Percentiles rank a stretch among this genome's conserved stretches.
Evolutionary conservation across 2,797 vertebrate species (phyloP).

Genomic region (Pangasius larnaudii): DNA sequence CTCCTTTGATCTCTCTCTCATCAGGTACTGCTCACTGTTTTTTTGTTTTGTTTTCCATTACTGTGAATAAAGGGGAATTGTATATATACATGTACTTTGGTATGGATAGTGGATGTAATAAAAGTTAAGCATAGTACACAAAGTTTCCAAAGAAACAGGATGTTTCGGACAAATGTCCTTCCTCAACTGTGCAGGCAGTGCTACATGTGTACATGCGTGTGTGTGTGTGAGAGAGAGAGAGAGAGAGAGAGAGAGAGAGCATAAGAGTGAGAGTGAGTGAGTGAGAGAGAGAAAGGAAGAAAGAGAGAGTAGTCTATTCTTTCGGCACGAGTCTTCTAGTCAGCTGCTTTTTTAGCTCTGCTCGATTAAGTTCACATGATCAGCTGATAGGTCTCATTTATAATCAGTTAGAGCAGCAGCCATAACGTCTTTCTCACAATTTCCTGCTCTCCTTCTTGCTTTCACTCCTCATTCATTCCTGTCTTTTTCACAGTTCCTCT

Average conservation of each 20-base stretch:
- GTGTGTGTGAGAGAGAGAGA: background rate
- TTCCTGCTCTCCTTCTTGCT: slow-evolving; percentile 28
- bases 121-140: background rate
- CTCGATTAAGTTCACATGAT: slow-evolving; percentile 81
- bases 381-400: slow-evolving; percentile 66
- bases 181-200: too few relatives aligned
- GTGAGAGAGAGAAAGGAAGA: background rate
- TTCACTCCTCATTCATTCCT: slow-evolving; percentile 7
- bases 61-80: too few relatives aligned
- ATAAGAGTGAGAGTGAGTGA: background rate
- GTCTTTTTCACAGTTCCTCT: background rate
- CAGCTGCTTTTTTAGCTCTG: slow-evolving; percentile 69
- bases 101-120: too few relatives aligned
- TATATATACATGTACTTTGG: too few relatives aligned
- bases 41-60: too few relatives aligned
- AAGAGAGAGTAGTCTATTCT: slow-evolving; percentile 18
- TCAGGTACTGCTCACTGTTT: too few relatives aligned
- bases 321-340: slow-evolving; percentile 54
- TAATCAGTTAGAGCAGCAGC: slow-evolving; percentile 57
- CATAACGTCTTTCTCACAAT: slow-evolving; percentile 20
- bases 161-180: too few relatives aligned
- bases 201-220: background rate
- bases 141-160: too few relatives aligned
- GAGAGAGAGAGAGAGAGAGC: background rate
- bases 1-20: too few relatives aligned